phyloP scores from a whole-genome alignment of 2,888 invertebrate genomes.

The Nowickia ferox region DNA sequence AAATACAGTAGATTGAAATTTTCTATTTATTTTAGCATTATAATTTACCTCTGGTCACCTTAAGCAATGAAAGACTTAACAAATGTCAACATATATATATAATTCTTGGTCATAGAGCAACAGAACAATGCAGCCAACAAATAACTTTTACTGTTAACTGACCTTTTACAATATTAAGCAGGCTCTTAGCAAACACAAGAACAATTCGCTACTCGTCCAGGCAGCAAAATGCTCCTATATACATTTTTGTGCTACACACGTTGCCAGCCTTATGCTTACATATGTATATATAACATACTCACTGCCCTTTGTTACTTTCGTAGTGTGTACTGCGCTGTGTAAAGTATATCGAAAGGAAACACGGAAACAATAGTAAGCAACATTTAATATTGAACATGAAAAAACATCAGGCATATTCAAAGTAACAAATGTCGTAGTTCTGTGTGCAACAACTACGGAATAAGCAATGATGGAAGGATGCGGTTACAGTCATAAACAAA shows the following conservation, averaged over 20 bases:
- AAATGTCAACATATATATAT: conserved; percentile 50
- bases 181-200: conserved; percentile 35
- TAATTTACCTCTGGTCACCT: conserved; percentile 24
- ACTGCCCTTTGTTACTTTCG: too few relatives aligned
- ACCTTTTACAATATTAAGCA: conserved; percentile 64
- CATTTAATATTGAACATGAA: conserved; percentile 27
- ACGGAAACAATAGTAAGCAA: conserved; percentile 31
- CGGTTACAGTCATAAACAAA: background rate
- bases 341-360: conserved; percentile 46
- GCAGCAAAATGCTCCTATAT: background rate
- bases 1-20: background rate
- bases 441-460: conserved; percentile 9
- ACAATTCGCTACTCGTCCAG: conserved; percentile 15
- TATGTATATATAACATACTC: background rate
- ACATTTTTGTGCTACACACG: background rate
- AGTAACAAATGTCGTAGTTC: conserved; percentile 35
- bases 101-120: conserved; percentile 40
- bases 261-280: conserved; percentile 5
- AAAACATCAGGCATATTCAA: conserved; percentile 16
- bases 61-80: conserved; percentile 21
- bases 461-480: conserved; percentile 7
- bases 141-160: conserved; percentile 46
- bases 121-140: conserved; percentile 19
- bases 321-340: background rate
- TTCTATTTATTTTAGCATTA: background rate